Base-by-base conservation (phyloP, 2,797 vertebrate species). In the Heteromormyrus szaboi region DNA sequence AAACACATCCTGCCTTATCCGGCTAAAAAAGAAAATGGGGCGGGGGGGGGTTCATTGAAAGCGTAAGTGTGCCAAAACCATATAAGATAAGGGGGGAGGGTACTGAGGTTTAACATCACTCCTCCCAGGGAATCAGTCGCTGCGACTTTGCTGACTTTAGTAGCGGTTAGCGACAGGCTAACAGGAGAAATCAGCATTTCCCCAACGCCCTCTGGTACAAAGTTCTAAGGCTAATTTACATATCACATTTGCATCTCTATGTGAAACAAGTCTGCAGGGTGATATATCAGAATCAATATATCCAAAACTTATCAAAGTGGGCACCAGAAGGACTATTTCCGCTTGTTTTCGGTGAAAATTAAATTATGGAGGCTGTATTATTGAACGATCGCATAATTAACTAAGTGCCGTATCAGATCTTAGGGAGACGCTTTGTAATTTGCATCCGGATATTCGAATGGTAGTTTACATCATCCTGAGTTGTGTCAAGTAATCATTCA, bases 1-100 rank as follows among this genome's bases (percentile, higher is more conserved):
- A 90, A 84, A 90, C 88, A 25, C 48, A 44, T 7, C n/a, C 46
- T 25, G 89, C 76, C 56, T 91, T 56, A 88, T 90, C 33, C 72
- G 11, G 44, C 81, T 53, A 50, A 86, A 53, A 65, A 72, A 29
- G 25, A 72, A 76, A 76, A 79, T 2, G 54, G 4, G 11, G 29
- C n/a, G 65, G 65, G 25, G 37, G 72, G 37, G 72, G 17, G 37
- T 3, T 81, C n/a, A 68, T 85, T 48, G 29, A 50, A 89, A 89
- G 83, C 83, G 22, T 85, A 12, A 14, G 8, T 33, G 22, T 29
- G 29, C 22, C 19, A 19, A 50, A 9, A 83, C 44, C 22, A 19
- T 48, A 17, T 17, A 50, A 25, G 25, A 88, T 12, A 37, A 37
- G 29, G 41, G 17, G 44, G 44, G 8, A 6, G 51, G 41, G 33